Base-by-base conservation (phyloP, 2,113 vertebrate species). In the Benitochromis conjunctus region DNA sequence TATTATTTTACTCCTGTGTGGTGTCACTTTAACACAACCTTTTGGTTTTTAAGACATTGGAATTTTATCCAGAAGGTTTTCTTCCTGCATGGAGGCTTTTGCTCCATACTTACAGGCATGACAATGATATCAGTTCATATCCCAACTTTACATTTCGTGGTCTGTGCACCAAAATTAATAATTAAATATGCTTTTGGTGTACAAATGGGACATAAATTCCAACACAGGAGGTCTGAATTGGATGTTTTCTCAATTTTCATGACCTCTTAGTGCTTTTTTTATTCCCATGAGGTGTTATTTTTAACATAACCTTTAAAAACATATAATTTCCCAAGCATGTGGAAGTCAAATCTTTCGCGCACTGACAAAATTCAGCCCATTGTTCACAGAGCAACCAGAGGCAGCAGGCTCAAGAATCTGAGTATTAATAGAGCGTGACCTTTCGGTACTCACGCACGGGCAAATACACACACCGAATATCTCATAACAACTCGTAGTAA, bases 341-440 rank as follows among this genome's bases (percentile, higher is more conserved):
- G 18, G 71, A 48, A 53, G 46, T 56, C 76, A 79, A 29, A 41
- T 29, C 10, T 58, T 71, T 13, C n/a, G 36, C 19, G 10, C 31
- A n/a, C 36, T 53, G 21, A 41, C 58, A 84, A 57, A 46, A 82
- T 41, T 29, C 34, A 79, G 51, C 76, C 51, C 71, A 76, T 76
- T 76, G 26, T 76, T 53, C 46, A 10, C 46, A 76, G 26, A 76
- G 71, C 43, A 76, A 79, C 31, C 34, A 36, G 36, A 62, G 43
- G 80, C 19, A 66, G 55, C 13, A 41, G 7, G 36, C 78, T 89
- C 12, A 69, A 80, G 43, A 84, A 88, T 80, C 78, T 10, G 21
- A 51, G 84, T 91, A 90, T 86, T 86, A 85, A 89, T 86, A 91
- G 81, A 90, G 38, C 12, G 10, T 88, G 92, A 92, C 92, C 89